These are phyloP conservation scores for Chrysogorgia sp. DNA, from an alignment of 92 coral and sea anemone genomes.

Conservation along the genomic window DNA sequence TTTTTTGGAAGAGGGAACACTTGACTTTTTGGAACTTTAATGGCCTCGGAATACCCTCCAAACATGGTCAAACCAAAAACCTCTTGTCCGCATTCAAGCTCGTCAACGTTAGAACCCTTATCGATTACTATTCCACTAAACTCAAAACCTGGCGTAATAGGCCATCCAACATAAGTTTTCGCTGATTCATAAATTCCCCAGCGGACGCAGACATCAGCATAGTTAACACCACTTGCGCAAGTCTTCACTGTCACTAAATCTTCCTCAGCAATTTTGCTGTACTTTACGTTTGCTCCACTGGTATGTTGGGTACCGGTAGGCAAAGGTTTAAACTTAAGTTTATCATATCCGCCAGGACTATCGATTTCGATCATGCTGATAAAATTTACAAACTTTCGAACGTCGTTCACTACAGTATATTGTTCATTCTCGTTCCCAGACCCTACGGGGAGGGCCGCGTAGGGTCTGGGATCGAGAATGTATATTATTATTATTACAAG, in stretches of 20 bases:
- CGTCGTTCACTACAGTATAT: no score
- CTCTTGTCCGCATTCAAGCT: conserved; percentile 79
- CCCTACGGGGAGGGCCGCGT: no score
- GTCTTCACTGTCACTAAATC: conserved; percentile 80
- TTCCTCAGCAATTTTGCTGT: conserved; percentile 66
- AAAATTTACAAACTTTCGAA: no score
- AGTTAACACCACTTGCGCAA: conserved; percentile 87
- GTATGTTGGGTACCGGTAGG: conserved; percentile 60
- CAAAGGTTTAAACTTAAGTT: conserved; percentile 68
- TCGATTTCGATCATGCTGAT: conserved; percentile 77
- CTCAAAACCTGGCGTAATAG: conserved; percentile 97
- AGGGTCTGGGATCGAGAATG: no score
- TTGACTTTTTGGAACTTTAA: conserved; percentile 84
- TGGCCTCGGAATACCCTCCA: conserved; percentile 80
- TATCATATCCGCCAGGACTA: conserved; percentile 90
- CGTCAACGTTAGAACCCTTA: conserved; percentile 81
- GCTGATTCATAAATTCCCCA: conserved; percentile 97
- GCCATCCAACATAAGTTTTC: conserved; percentile 93
- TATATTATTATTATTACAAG: no score
- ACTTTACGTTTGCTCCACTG: conserved; percentile 76
- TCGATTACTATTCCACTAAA: conserved; percentile 84
- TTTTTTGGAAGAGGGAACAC: conserved; percentile 76
- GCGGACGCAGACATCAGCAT: conserved; percentile 90
- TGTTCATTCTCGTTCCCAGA: no score
- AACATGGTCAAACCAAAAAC: conserved; percentile 86